These are phyloP conservation scores for Calliopsis andreniformis DNA, from an alignment of 1,140 invertebrate species.

Conservation along the genomic window DNA sequence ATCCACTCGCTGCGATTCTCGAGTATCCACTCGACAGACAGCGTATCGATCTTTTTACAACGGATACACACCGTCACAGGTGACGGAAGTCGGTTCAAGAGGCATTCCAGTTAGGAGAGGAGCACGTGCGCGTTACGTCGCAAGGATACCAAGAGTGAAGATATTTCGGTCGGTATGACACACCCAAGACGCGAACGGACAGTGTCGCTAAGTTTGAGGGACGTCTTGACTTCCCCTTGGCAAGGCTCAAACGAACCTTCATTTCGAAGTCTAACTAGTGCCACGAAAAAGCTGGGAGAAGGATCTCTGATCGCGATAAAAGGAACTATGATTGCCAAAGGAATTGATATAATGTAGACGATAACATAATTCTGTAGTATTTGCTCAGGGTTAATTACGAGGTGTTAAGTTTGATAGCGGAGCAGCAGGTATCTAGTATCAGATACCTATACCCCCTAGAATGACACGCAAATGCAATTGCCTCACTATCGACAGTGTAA, in stretches of 20 bases:
- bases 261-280: not conserved
- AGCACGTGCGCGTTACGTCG: slow-evolving; percentile 10
- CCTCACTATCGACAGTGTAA: too few species aligned
- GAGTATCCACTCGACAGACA: not conserved
- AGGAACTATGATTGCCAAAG: too few species aligned
- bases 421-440: too few species aligned
- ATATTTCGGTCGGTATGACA: slow-evolving; percentile 68
- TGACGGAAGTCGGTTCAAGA: slow-evolving; percentile 41
- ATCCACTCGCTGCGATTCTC: not conserved
- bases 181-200: slow-evolving; percentile 46
- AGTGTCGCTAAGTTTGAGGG: slow-evolving; percentile 50
- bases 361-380: too few species aligned
- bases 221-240: slow-evolving; percentile 57
- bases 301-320: too few species aligned
- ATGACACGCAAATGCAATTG: too few species aligned
- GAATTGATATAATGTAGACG: too few species aligned
- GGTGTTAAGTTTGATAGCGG: too few species aligned
- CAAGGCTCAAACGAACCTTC: slow-evolving; percentile 47
- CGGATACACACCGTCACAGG: not conserved
- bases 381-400: too few species aligned
- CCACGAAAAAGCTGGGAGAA: too few species aligned
- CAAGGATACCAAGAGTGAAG: slow-evolving; percentile 45
- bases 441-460: too few species aligned
- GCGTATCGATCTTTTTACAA: slow-evolving; percentile 32
- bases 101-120: not conserved